These are phyloP conservation scores for Gymnoscopelus microlampas DNA, from an alignment of 2,797 vertebrate genomes.

Conservation along the genomic window DNA sequence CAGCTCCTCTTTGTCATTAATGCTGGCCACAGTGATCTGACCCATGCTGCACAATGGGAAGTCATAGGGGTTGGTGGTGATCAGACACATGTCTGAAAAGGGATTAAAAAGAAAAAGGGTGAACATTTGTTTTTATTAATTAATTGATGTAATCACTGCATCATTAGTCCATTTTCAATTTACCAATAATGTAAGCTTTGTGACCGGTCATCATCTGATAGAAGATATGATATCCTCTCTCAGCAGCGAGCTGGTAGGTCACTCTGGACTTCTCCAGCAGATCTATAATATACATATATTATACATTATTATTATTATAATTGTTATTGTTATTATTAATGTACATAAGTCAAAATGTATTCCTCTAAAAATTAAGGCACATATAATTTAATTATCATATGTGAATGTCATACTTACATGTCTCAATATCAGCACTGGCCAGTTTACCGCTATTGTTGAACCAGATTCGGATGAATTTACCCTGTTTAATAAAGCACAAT, in stretches of 20 bases:
- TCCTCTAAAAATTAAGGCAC: too few species aligned
- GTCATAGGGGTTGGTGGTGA: conserved; percentile 87
- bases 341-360: too few species aligned
- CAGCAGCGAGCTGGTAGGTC: conserved; percentile 89
- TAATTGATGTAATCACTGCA: too few species aligned
- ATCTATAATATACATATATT: conserved; percentile 73
- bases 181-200: conserved; percentile 85
- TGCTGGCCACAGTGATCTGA: conserved; percentile 88
- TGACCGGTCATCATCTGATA: conserved; percentile 90
- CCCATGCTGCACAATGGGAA: conserved; percentile 88
- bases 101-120: too few species aligned
- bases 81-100: conserved; percentile 86
- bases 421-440: conserved; percentile 71
- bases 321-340: too few species aligned
- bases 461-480: conserved; percentile 94
- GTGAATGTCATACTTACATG: conserved; percentile 81
- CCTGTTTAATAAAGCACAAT: conserved; percentile 63
- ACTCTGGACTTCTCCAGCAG: conserved; percentile 92
- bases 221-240: conserved; percentile 93
- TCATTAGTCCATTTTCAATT: neutral
- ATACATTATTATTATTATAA: too few species aligned
- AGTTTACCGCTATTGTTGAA: conserved; percentile 64
- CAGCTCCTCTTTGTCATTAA: conserved; percentile 88
- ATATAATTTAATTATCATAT: too few species aligned
- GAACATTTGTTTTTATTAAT: too few species aligned